Percentiles rank a stretch among this genome's conserved stretches.
Evolutionary conservation across 2,888 invertebrate species (phyloP).

Genomic region (Agonopterix arenella): DNA sequence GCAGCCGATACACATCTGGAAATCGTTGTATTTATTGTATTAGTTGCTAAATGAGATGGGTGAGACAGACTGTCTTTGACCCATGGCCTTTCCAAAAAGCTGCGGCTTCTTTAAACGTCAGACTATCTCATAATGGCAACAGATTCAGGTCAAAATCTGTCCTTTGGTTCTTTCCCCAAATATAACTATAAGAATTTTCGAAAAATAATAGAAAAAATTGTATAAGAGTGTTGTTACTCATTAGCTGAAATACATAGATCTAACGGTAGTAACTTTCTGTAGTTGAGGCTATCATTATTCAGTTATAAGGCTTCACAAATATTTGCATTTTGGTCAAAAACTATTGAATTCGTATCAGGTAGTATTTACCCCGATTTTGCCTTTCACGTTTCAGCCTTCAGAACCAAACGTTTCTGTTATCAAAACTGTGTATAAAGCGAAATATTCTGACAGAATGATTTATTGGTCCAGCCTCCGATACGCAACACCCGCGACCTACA

Average conservation of each 20-base stretch:
- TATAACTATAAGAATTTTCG: too few relatives aligned
- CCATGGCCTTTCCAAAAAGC: too few relatives aligned
- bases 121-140: too few relatives aligned
- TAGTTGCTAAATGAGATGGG: constrained; percentile 13
- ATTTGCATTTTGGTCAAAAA: background rate
- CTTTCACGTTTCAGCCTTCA: background rate
- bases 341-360: background rate
- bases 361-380: constrained; percentile 4
- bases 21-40: constrained; percentile 24
- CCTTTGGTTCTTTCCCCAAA: too few relatives aligned
- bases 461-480: constrained; percentile 65
- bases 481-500: constrained; percentile 64
- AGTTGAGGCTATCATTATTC: too few relatives aligned
- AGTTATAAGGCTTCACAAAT: too few relatives aligned
- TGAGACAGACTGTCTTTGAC: background rate
- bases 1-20: constrained; percentile 40
- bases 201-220: too few relatives aligned
- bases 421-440: constrained; percentile 46
- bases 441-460: constrained; percentile 68
- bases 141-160: too few relatives aligned
- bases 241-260: too few relatives aligned
- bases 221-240: too few relatives aligned
- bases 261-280: too few relatives aligned
- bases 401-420: constrained; percentile 24
- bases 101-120: too few relatives aligned